phyloP scores from a whole-genome alignment of 2,888 invertebrate genomes.

The Trissolcus brochymenae region DNA sequence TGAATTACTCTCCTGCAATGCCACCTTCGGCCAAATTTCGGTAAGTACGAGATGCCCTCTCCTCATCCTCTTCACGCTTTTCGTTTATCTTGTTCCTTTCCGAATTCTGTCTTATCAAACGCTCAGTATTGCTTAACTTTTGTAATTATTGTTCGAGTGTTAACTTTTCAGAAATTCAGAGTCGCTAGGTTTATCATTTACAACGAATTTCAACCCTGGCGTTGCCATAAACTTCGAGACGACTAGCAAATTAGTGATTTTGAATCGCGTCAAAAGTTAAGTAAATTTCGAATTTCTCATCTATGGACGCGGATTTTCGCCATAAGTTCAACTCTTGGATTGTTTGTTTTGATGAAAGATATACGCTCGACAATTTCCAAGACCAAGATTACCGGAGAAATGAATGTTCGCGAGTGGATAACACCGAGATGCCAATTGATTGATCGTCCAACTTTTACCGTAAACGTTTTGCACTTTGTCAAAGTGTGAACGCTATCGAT shows the following conservation, averaged over 20 bases:
- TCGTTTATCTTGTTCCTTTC: background rate
- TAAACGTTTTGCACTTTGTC: constrained; percentile 18
- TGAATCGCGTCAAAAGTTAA: no score
- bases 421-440: constrained; percentile 19
- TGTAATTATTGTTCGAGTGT: no score
- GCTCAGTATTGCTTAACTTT: no score
- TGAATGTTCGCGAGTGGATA: background rate
- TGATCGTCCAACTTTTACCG: constrained; percentile 20
- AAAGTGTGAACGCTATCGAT: constrained; percentile 19
- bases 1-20: background rate
- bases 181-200: no score
- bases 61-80: background rate
- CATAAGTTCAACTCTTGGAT: no score
- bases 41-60: background rate
- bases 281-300: no score
- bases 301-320: no score
- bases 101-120: no score
- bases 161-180: no score
- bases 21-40: background rate
- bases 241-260: no score
- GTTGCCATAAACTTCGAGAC: no score
- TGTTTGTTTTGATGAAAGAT: background rate
- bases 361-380: background rate
- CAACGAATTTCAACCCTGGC: no score
- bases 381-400: background rate